Conservation (phyloP, 2,888 invertebrate genomes). For the Caradrina kadenii region DNA sequence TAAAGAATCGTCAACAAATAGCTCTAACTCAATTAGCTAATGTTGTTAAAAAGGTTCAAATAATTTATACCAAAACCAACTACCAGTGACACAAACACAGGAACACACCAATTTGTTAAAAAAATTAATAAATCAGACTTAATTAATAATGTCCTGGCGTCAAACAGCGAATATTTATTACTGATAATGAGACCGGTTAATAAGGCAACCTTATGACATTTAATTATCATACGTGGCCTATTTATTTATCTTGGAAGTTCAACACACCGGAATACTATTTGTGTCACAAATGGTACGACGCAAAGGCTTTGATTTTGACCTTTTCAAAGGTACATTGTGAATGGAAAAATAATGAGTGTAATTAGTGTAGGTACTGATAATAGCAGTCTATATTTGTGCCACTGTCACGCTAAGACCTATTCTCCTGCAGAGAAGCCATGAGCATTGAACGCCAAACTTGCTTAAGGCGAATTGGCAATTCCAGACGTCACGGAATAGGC, state of each 20-base stretch:
- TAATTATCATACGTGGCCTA: constrained; percentile 37
- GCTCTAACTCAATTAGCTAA: background rate
- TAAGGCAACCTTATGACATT: constrained; percentile 35
- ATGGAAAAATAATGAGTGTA: background rate
- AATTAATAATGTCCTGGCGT: constrained; percentile 37
- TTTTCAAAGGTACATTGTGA: background rate
- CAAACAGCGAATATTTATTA: constrained; percentile 41
- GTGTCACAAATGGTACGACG: background rate
- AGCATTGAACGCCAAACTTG: too few relatives aligned
- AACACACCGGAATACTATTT: constrained; percentile 7
- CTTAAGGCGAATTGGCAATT: too few relatives aligned
- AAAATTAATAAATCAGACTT: constrained; percentile 34
- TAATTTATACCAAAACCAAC: background rate
- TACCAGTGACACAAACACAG: background rate
- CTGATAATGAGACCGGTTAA: constrained; percentile 49
- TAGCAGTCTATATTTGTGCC: too few relatives aligned
- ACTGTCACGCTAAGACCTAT: too few relatives aligned
- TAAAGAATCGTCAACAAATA: background rate
- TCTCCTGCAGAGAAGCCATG: too few relatives aligned
- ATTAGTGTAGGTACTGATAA: background rate
- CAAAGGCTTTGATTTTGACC: background rate
- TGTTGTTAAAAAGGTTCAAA: background rate
- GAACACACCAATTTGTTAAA: constrained; percentile 42
- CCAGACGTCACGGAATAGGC: too few relatives aligned
- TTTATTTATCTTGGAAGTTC: constrained; percentile 37